A percentile compares a stretch with the other conserved stretches of the same genome.
Evolutionary conservation across 2,888 invertebrate genomes (phyloP).

Genomic region (Caenorhabditis wallacei): DNA sequence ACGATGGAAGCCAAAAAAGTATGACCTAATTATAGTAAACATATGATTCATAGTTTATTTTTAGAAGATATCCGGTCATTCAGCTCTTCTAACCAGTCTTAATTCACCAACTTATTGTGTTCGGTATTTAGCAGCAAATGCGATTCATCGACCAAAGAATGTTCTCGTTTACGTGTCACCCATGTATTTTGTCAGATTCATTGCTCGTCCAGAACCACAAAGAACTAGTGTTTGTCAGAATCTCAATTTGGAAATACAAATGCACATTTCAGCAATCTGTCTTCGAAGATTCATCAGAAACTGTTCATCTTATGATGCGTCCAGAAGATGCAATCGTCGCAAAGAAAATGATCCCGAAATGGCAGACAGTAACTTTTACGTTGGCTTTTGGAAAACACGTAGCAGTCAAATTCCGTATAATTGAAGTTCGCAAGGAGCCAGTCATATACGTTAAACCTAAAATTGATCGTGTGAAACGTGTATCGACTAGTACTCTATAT

Average conservation of each 20-base stretch:
- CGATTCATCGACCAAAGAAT: conserved; percentile 14
- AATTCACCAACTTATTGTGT: conserved; percentile 60
- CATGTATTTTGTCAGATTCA: conserved; percentile 41
- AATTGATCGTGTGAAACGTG: conserved; percentile 27
- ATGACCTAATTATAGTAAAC: not conserved
- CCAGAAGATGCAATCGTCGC: conserved; percentile 47
- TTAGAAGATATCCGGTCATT: conserved; percentile 49
- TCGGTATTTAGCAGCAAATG: conserved; percentile 48
- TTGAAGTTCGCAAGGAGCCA: conserved; percentile 48
- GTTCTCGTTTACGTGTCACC: conserved; percentile 48
- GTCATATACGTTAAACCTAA: conserved; percentile 34
- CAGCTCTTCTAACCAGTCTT: conserved; percentile 42
- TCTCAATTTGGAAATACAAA: not conserved
- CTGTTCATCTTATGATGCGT: conserved; percentile 38
- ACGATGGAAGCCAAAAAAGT: conserved; percentile 15
- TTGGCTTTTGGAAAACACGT: conserved; percentile 63
- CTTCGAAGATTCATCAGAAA: conserved; percentile 46
- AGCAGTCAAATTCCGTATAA: conserved; percentile 61
- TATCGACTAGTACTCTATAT: conserved; percentile 49
- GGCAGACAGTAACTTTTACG: conserved; percentile 64
- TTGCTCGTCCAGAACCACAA: conserved; percentile 46
- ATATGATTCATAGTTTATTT: not conserved
- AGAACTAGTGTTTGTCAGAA: conserved; percentile 15
- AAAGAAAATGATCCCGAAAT: conserved; percentile 53
- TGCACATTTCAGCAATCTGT: conserved; percentile 52